Base-by-base conservation (phyloP, 2,888 invertebrate genomes). In the Parnassius mnemosyne region DNA sequence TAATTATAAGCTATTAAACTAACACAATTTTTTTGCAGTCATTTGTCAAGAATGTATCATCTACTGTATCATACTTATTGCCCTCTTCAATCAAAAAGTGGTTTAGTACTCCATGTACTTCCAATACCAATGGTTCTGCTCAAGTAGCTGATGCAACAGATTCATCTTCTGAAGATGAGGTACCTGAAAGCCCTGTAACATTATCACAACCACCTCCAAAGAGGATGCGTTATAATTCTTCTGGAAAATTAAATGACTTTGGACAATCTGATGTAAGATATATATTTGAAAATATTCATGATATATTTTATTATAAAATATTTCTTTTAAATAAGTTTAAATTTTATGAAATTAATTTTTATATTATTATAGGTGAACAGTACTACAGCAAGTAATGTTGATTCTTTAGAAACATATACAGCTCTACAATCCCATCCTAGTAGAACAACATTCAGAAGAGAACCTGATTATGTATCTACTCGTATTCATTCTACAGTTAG, bases 21-120 rank as follows among this genome's bases (percentile, higher is more conserved):
- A 56, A 54, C 20, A 54, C 58, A 42, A 42, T 16, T 53, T 66
- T 65, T 69, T 93, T 93, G 54, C 89, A 95, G 95, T 95, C 95
- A 25, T 94, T 95, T 79, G 94, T 95, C 65, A 93, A 93, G 76
- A 94, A 94, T 89, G 93, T 95, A 60, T 93, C 93, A 68, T 93
- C 93, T 63, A 92, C 92, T 71, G 92, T 95, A 60, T 92, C 94
- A 3, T 93, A 93, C 62, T 83, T 95, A 44, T 87, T 95, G 71
- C 94, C 94, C 20, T 92, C 93, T 60, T 92, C 93, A 43, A 80
- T 93, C 63, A 89, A 89, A 7, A 93, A 92, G 71, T 93, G 93
- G 93, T 93, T 93, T 63, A 81, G 82, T 59, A 79, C 76, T 55
- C 77, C 82, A 2, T 81, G 76, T 63, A 73, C 81, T 10, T 77